Conservation (phyloP, 1,140 invertebrate species). For the Physella acuta region DNA sequence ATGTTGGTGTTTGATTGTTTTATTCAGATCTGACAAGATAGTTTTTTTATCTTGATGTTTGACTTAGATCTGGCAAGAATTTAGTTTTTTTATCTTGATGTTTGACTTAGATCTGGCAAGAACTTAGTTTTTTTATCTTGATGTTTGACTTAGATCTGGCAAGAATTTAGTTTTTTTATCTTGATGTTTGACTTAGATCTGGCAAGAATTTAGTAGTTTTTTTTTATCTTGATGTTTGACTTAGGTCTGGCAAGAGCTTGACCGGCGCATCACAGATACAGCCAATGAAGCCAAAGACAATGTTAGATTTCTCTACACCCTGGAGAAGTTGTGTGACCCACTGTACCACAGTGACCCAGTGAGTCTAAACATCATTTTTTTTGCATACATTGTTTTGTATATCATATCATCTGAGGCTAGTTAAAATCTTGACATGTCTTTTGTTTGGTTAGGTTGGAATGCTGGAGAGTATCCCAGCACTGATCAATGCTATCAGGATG, state of each 20-base stretch:
- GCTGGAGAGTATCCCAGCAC: conserved; percentile 57
- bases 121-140: no score
- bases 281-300: conserved; percentile 90
- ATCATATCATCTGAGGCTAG: not conserved
- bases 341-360: conserved; percentile 91
- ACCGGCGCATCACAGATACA: conserved; percentile 57
- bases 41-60: no score
- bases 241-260: conserved; percentile 59
- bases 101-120: no score
- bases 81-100: no score
- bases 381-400: conserved; percentile 2
- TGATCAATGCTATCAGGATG: conserved; percentile 64
- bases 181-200: no score
- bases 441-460: conserved; percentile 53
- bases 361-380: conserved; percentile 31
- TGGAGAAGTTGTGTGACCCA: conserved; percentile 92
- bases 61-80: no score
- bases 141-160: conserved; percentile 52
- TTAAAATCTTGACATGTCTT: not conserved
- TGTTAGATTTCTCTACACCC: conserved; percentile 89
- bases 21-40: conserved; percentile 58
- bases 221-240: no score
- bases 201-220: no score
- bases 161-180: no score
- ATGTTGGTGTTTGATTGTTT: no score